Conservation (phyloP, 2,888 invertebrate genomes). For the Clitarchus hookeri region DNA sequence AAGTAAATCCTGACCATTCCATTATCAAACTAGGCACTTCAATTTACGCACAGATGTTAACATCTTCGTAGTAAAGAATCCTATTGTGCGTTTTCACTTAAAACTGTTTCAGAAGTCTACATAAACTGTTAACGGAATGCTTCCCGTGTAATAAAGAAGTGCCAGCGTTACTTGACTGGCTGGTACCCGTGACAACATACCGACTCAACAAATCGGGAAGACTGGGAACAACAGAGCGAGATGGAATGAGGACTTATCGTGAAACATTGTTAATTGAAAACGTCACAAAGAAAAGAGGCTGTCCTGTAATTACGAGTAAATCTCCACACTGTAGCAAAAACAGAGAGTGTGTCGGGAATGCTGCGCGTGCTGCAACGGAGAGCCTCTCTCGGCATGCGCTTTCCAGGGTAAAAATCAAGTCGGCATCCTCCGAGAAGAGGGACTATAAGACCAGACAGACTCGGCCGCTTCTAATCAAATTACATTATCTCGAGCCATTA, state of each 20-base stretch:
- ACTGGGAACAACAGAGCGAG: neutral
- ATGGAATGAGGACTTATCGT: neutral
- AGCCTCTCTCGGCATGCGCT: too few relatives aligned
- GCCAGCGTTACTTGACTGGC: too few relatives aligned
- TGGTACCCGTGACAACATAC: too few relatives aligned
- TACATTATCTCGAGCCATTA: conserved; percentile 2
- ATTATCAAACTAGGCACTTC: too few relatives aligned
- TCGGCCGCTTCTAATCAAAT: conserved; percentile 14
- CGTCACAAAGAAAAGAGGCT: neutral
- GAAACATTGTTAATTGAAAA: neutral
- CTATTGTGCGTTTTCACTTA: too few relatives aligned
- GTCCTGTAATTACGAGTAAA: neutral
- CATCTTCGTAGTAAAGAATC: too few relatives aligned
- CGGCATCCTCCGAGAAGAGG: neutral
- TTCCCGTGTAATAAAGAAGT: too few relatives aligned
- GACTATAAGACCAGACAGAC: neutral
- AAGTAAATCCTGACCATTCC: too few relatives aligned
- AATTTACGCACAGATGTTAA: too few relatives aligned
- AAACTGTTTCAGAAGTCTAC: too few relatives aligned
- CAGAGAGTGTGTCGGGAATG: neutral
- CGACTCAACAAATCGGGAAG: too few relatives aligned
- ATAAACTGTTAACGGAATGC: too few relatives aligned
- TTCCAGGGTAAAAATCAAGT: neutral
- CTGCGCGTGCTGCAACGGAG: neutral
- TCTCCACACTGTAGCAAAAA: neutral